Conservation (phyloP, 2,888 invertebrate species). For the Meganola albula region DNA sequence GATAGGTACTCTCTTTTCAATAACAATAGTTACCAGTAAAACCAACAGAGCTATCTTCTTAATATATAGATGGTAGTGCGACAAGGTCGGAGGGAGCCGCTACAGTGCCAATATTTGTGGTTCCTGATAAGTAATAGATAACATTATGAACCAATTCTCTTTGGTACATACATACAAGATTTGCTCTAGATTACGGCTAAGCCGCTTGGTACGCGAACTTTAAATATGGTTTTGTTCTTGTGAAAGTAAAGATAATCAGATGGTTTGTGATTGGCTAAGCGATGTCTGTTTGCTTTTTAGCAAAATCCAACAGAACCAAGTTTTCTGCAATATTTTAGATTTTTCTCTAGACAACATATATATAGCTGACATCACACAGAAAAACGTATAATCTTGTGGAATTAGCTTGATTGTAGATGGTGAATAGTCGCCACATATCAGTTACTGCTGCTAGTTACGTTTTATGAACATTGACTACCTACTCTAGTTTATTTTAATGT, state of each 20-base stretch:
- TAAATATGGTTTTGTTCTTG: slow-evolving; percentile 43
- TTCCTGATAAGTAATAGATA: too few species aligned
- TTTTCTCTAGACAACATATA: slow-evolving; percentile 10
- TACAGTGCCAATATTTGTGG: slow-evolving; percentile 65
- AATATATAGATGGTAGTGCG: slow-evolving; percentile 47
- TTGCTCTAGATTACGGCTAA: slow-evolving; percentile 70
- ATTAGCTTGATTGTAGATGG: slow-evolving; percentile 23
- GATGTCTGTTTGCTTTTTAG: too few species aligned
- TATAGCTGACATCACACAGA: slow-evolving; percentile 18
- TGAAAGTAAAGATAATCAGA: too few species aligned
- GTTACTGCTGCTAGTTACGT: slow-evolving; percentile 25
- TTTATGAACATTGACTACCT: slow-evolving; percentile 26
- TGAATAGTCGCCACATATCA: slow-evolving; percentile 25
- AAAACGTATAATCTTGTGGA: slow-evolving; percentile 13
- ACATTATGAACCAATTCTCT: slow-evolving; percentile 71
- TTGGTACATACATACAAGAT: slow-evolving; percentile 68
- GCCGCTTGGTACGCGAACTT: slow-evolving; percentile 48
- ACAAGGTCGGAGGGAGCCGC: slow-evolving; percentile 60
- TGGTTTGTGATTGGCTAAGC: too few species aligned
- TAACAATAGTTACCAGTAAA: slow-evolving; percentile 45
- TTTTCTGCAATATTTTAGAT: neutral
- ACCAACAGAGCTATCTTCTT: slow-evolving; percentile 43
- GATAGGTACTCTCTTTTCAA: slow-evolving; percentile 44
- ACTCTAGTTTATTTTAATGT: slow-evolving; percentile 24
- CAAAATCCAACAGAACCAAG: too few species aligned